phyloP scores from a whole-genome alignment of 2,888 invertebrate species.

The Bursaphelenchus okinawaensis region DNA sequence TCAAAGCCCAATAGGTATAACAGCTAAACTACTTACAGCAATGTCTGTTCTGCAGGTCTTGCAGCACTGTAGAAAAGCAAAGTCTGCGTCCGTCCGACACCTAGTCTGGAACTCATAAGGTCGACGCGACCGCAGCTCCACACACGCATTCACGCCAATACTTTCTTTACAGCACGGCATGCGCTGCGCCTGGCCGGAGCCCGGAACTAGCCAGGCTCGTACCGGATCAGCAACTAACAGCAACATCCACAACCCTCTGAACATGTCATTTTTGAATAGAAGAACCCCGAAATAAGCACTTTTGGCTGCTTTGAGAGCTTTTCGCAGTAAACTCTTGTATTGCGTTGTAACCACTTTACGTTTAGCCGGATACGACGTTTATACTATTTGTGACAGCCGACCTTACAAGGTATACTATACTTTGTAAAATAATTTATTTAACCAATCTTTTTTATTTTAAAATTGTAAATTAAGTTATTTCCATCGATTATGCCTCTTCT shows the following conservation, averaged over 20 bases:
- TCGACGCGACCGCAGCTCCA: slow-evolving; percentile 34
- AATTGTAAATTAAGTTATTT: not conserved
- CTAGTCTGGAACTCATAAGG: slow-evolving; percentile 39
- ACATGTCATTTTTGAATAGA: not conserved
- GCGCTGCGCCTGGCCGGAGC: not conserved
- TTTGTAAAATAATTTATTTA: too few species aligned
- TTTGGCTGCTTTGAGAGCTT: slow-evolving; percentile 6
- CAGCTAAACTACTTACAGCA: not conserved
- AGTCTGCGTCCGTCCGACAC: slow-evolving; percentile 36
- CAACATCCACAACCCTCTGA: not conserved
- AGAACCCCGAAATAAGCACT: too few species aligned
- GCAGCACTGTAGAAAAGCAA: slow-evolving; percentile 52
- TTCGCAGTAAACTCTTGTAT: slow-evolving; percentile 18
- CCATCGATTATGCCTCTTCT: not conserved
- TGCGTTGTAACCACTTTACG: slow-evolving; percentile 12
- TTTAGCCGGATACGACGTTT: not conserved
- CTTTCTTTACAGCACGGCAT: slow-evolving; percentile 30
- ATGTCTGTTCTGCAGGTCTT: slow-evolving; percentile 39
- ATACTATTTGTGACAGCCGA: too few species aligned
- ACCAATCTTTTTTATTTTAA: too few species aligned
- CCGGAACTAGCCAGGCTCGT: not conserved
- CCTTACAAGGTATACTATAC: too few species aligned
- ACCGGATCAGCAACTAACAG: not conserved
- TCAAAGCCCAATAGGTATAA: too few species aligned
- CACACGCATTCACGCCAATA: slow-evolving; percentile 34